Evolutionary conservation across 2,113 vertebrate genomes (phyloP), one percentile per base, ranked within the genome.

Genomic region (Rhineura floridana): DNA sequence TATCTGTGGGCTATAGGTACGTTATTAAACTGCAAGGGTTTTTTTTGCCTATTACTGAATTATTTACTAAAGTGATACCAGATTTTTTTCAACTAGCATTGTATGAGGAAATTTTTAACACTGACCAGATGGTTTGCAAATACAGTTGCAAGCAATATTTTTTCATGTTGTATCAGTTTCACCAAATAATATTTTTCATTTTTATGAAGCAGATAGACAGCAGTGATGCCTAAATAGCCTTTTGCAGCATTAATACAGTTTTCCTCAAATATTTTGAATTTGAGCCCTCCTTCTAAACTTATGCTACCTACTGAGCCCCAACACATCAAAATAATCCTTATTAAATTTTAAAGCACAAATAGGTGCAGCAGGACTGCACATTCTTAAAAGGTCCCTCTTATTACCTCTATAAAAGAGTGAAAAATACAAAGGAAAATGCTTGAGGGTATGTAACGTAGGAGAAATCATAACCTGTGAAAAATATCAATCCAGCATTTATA

Each of bases 401-500:
- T n/a, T n/a, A n/a, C n/a, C n/a, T n/a, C n/a, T n/a, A n/a, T n/a
- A 48, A 81, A 88, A 62, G 75, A 83, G 12, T 81, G 6, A 39
- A 76, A 6, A 84, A 90, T 73, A 82, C 59, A 72, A 89, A 65
- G 72, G 36, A 30, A 50, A 0, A 1, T 88, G 85, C 88, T 92
- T 85, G 30, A 79, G 42, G 91, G 50, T 36, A 78, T 84, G 12
- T 79, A 46, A 36, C 42, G 84, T 9, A 33, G 85, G 84, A 91
- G 89, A 88, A 91, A 83, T 85, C 69, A 48, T 82, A 65, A 46
- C n/a, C 79, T 90, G 33, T 91, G 75, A 88, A 30, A 88, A 79
- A 19, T 93, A 90, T 85, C 86, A 93, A 91, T 50, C 75, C 28
- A 77, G 33, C 28, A 50, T 50, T 90, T 93, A 93, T 93, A 81